Percentiles rank a stretch among this genome's conserved stretches.
phyloP scores from a whole-genome alignment of 1,140 invertebrate genomes.

The Penaeus chinensis region DNA sequence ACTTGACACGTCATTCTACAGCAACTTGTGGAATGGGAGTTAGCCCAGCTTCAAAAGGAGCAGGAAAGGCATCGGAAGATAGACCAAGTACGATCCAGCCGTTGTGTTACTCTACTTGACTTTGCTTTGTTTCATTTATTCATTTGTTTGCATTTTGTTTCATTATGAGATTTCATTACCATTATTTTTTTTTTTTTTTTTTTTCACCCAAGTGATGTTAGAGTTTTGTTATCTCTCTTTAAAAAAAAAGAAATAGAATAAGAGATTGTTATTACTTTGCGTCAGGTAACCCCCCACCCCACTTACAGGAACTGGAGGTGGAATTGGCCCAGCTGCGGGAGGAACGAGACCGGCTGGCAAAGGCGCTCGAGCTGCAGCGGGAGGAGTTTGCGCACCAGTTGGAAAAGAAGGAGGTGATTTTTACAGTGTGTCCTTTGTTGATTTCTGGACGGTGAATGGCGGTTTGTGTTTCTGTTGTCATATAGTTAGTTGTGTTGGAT shows the following conservation, averaged over 20 bases:
- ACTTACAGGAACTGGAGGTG: slow-evolving; percentile 40
- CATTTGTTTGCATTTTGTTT: background rate
- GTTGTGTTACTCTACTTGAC: background rate
- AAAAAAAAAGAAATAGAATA: too few species aligned
- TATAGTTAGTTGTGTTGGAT: too few species aligned
- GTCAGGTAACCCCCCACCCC: background rate
- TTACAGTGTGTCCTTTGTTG: background rate
- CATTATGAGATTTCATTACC: background rate
- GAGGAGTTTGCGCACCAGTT: slow-evolving; percentile 45
- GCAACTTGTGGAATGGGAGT: slow-evolving; percentile 7
- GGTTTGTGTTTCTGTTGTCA: too few species aligned
- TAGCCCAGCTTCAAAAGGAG: slow-evolving; percentile 1
- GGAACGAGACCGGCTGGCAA: slow-evolving; percentile 32
- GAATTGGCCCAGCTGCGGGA: slow-evolving; percentile 35
- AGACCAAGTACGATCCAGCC: slow-evolving; percentile 22
- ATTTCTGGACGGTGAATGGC: background rate
- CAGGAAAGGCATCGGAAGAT: slow-evolving; percentile 25
- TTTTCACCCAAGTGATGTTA: too few species aligned
- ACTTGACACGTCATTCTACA: background rate
- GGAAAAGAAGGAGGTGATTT: slow-evolving; percentile 50
- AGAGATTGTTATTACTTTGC: too few species aligned
- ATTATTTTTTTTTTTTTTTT: background rate
- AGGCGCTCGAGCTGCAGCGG: slow-evolving; percentile 20
- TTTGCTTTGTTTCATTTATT: background rate
- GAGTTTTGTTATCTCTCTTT: too few species aligned